Conservation (phyloP, 2,113 vertebrate species). For the Aphyosemion australe region DNA sequence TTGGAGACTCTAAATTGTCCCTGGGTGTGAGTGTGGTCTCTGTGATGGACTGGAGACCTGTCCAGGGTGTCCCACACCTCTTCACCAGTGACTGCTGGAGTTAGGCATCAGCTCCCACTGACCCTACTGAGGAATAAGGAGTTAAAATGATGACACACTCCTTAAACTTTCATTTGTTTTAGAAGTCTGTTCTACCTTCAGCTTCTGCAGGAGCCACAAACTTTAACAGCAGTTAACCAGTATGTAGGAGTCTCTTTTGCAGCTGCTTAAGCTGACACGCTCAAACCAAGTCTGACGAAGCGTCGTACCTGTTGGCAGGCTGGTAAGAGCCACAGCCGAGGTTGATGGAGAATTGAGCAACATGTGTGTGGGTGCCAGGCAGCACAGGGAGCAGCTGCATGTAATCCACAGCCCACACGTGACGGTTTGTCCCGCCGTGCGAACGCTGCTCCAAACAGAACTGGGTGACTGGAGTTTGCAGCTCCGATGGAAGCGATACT, state of each 20-base stretch:
- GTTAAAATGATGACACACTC: no score
- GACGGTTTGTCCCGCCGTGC: constrained; percentile 86
- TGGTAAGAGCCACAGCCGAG: constrained; percentile 96
- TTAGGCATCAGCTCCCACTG: no score
- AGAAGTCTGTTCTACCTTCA: no score
- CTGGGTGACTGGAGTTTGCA: constrained; percentile 90
- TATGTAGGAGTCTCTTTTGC: constrained; percentile 1
- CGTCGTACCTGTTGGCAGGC: constrained; percentile 91
- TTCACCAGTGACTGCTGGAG: no score
- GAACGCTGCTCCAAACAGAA: constrained; percentile 93
- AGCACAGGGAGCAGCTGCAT: constrained; percentile 93
- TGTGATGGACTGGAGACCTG: no score
- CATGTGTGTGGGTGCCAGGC: constrained; percentile 87
- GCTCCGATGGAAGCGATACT: constrained; percentile 87
- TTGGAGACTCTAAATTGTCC: no score
- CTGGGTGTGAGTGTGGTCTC: no score
- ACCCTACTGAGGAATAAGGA: no score
- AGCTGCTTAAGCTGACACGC: neutral
- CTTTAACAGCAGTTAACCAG: neutral
- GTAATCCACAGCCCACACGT: constrained; percentile 95
- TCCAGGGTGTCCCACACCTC: no score
- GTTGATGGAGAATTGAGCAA: constrained; percentile 97
- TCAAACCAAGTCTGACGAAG: constrained; percentile 14
- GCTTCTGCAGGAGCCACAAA: no score
- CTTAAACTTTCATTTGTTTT: no score